Evolutionary conservation across 2,113 vertebrate species (phyloP), one percentile per base, ranked within the genome.

Genomic region (Cheirogaleus medius): DNA sequence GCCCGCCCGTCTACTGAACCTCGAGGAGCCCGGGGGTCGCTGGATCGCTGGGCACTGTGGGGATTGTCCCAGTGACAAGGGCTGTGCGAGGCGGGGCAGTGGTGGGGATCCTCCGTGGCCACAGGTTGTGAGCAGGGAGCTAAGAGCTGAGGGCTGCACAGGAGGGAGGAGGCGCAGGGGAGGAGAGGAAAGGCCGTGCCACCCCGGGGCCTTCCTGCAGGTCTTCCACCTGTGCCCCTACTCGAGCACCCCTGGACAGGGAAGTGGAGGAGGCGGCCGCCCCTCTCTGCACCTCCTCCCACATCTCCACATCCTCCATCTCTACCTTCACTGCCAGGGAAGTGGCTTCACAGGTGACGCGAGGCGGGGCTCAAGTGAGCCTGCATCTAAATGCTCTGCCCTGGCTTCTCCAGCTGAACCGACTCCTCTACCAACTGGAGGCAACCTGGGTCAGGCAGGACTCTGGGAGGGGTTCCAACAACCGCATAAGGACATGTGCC

Each of bases 151-250:
- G 42, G 60, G 54, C 1, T 47, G 10, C 13, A 6, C 6, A 32
- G 71, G 47, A 27, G 12, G 39, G n/a, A 32, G 74, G 56, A 42
- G 15, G 11, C 8, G 11, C 0, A 8, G 6, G 15, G 25, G 5
- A 25, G 58, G 58, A 11, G 73, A 0, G 42, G 68, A n/a, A 42
- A 6, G 15, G 7, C 0, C 8, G 29, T 10, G 17, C 13, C 37
- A 14, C 0, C 17, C 1, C 44, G 17, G 0, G 29, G 64, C 23
- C n/a, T 76, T 47, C 20, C 12, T 3, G 27, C 5, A 0, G 0
- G 9, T 14, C 18, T 21, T 56, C 74, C 71, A 37, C 74, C 77
- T 42, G 37, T 2, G 1, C 8, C 32, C 39, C 3, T 0, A 39
- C 3, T 21, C 32, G 7, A 25, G 66, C 23, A 15, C n/a, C 54